These are phyloP conservation scores for Altica lythri DNA, from an alignment of 2,888 invertebrate species.

Conservation along the genomic window DNA sequence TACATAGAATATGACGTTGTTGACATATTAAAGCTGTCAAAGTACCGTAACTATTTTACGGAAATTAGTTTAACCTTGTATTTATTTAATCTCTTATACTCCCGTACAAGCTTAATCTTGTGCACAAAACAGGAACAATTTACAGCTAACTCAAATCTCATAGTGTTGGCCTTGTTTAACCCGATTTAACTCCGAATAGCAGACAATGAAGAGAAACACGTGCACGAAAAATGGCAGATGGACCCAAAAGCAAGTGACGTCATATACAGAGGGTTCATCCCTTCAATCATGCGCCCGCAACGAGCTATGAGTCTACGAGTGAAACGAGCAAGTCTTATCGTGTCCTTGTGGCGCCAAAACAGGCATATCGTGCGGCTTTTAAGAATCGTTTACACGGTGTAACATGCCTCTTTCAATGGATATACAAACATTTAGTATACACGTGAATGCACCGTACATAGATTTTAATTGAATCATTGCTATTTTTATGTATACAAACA, in stretches of 20 bases:
- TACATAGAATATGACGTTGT: no score
- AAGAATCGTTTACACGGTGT: not conserved
- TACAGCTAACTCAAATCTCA: not conserved
- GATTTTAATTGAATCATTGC: no score
- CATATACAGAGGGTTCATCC: constrained; percentile 31
- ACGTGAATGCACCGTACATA: no score
- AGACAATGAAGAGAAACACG: constrained; percentile 30
- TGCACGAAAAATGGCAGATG: constrained; percentile 33
- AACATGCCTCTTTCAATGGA: not conserved
- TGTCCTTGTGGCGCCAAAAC: not conserved
- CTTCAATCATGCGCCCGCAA: constrained; percentile 4
- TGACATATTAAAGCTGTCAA: no score
- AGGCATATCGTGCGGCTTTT: not conserved
- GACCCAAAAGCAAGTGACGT: constrained; percentile 31
- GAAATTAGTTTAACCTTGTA: no score
- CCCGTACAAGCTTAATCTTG: no score
- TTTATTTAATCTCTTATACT: no score
- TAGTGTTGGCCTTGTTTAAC: not conserved
- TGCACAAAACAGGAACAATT: constrained; percentile 8
- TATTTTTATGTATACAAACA: no score
- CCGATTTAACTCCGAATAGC: constrained; percentile 14
- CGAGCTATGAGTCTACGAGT: not conserved
- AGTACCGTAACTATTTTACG: no score
- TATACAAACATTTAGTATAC: no score
- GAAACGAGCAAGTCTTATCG: constrained; percentile 2